These are phyloP conservation scores for Bembecia ichneumoniformis DNA, from an alignment of 2,888 invertebrate genomes.

Conservation along the genomic window DNA sequence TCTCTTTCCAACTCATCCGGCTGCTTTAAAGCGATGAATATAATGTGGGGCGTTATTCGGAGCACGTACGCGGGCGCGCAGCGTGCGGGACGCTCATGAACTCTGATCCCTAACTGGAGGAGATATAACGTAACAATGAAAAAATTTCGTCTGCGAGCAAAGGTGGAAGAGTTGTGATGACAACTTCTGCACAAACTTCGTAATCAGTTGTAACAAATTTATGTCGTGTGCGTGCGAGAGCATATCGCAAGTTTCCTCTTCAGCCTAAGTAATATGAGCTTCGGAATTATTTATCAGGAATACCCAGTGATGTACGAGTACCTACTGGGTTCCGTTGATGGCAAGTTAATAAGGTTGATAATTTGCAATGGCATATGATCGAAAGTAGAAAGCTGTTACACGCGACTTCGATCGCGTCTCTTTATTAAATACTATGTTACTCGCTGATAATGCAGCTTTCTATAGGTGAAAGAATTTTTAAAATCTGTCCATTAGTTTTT, in stretches of 20 bases:
- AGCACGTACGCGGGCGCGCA: conserved; percentile 56
- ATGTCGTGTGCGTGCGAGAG: conserved; percentile 52
- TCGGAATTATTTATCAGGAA: not conserved
- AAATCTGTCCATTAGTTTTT: too few relatives aligned
- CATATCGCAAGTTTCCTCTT: not conserved
- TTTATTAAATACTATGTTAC: too few relatives aligned
- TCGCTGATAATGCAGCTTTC: too few relatives aligned
- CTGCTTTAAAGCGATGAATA: conserved; percentile 67
- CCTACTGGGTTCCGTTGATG: too few relatives aligned
- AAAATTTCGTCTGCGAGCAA: conserved; percentile 42
- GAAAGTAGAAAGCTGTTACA: too few relatives aligned
- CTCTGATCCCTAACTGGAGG: conserved; percentile 60
- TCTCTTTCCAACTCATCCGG: conserved; percentile 42
- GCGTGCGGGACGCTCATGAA: conserved; percentile 61
- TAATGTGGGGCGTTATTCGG: conserved; percentile 57
- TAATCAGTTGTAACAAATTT: conserved; percentile 70
- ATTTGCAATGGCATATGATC: too few relatives aligned
- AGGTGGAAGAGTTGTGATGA: conserved; percentile 67
- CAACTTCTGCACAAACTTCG: conserved; percentile 56
- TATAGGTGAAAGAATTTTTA: too few relatives aligned
- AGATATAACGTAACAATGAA: conserved; percentile 64
- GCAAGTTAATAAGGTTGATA: too few relatives aligned
- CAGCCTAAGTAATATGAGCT: not conserved
- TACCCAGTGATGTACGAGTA: not conserved
- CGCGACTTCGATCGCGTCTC: too few relatives aligned